Evolutionary conservation across 2,113 vertebrate species (phyloP), one percentile per base, ranked within the genome.

Genomic region (Morone chrysops): DNA sequence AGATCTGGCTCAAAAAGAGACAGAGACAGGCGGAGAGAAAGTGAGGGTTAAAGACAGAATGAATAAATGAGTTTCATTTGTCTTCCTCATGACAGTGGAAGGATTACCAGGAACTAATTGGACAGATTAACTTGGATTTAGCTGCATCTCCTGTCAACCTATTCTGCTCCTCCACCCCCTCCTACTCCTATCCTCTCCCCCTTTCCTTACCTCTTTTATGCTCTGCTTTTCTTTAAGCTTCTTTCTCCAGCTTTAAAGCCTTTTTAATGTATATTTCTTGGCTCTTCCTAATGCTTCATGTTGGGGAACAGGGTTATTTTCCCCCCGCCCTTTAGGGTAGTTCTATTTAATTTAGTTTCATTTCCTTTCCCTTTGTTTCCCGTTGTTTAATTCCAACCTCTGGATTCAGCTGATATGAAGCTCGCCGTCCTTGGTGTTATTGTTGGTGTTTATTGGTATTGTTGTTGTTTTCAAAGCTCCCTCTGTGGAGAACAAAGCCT

Each of bases 391-490:
- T 92, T 88, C 90, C 85, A 83, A 89, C 90, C 90, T 90, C 93
- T 94, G 93, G 93, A 92, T 93, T 81, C 25, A 22, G 90, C 89
- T 90, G 93, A 94, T 94, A 94, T 79, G 92, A 82, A 73, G 92
- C 90, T 70, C 25, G 70, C 78, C 40, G 71, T 93, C 83, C 75
- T 91, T 17, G 25, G 50, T 80, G 88, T 92, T 93, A 89, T 93
- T 94, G 91, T 93, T 90, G 78, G 68, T 90, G 91, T 92, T 93
- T 93, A 90, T 92, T 93, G 90, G 89, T 91, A 93, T 94, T 94
- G 92, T 94, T 93, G 88, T 84, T 91, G 89, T 91, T 93, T 93
- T 92, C 91, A 94, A 93, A 93, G 93, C 92, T 89, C 89, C 87
- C 78, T 92, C 92, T 89, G 91, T 84, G 83, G 82, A 90, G 89